Evolutionary conservation across 2,113 vertebrate genomes (phyloP).

Genomic region (Marmota flaviventris): DNA sequence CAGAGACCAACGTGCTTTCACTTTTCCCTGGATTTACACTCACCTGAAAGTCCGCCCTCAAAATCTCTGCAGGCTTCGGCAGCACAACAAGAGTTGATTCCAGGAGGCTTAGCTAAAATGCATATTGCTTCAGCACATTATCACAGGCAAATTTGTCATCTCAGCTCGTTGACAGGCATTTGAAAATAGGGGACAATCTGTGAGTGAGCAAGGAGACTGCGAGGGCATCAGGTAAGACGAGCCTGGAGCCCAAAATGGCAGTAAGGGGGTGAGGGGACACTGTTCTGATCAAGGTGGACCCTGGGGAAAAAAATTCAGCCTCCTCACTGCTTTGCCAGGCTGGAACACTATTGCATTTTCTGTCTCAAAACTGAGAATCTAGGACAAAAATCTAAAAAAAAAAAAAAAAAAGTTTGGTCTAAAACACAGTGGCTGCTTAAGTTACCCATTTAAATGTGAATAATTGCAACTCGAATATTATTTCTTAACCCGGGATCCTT

Average conservation of each 20-base stretch:
- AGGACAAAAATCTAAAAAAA: neutral
- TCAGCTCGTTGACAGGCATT: conserved; percentile 22
- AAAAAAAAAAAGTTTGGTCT: neutral
- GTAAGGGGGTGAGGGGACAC: rapidly evolving
- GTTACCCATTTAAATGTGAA: neutral
- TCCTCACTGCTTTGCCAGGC: conserved; percentile 46
- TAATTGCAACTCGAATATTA: conserved; percentile 31
- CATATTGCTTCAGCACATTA: neutral
- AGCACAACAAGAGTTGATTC: neutral
- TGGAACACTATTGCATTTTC: conserved; percentile 39
- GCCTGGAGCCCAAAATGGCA: neutral
- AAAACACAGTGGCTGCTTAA: conserved; percentile 45
- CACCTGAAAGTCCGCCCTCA: neutral
- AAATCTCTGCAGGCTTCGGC: neutral
- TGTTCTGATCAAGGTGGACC: neutral
- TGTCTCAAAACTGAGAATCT: conserved; percentile 30
- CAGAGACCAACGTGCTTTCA: rapidly evolving
- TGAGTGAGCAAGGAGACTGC: neutral
- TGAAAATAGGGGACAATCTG: conserved; percentile 55
- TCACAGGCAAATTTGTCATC: conserved; percentile 49
- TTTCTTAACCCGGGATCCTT: conserved; percentile 25
- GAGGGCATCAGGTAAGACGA: neutral
- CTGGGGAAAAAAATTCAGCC: neutral
- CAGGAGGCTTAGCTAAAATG: conserved; percentile 55
- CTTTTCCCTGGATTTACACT: neutral